Evolutionary conservation across 2,888 invertebrate genomes (phyloP).

Genomic region (Volucella inanis): DNA sequence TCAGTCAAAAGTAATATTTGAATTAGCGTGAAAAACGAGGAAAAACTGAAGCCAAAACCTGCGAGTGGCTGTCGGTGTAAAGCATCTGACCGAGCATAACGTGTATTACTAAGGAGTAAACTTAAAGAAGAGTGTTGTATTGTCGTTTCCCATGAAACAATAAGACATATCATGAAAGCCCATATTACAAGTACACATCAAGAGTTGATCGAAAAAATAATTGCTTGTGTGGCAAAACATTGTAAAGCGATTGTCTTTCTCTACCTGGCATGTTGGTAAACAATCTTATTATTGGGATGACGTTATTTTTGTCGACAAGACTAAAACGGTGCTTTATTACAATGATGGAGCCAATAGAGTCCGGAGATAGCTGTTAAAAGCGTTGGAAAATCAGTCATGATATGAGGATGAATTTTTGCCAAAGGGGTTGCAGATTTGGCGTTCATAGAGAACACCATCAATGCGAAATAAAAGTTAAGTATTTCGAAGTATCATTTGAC

Average conservation of each 20-base stretch:
- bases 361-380: slow-evolving; percentile 46
- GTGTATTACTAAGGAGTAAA: no score
- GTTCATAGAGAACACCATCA: slow-evolving; percentile 59
- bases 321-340: slow-evolving; percentile 65
- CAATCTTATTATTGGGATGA: slow-evolving; percentile 52
- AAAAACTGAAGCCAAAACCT: no score
- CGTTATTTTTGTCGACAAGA: slow-evolving; percentile 66
- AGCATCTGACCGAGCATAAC: no score
- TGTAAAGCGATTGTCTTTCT: slow-evolving; percentile 30
- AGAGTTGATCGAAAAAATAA: slow-evolving; percentile 6
- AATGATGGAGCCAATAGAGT: slow-evolving; percentile 61
- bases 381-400: slow-evolving; percentile 66
- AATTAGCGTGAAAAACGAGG: no score
- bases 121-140: no score
- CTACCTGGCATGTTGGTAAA: slow-evolving; percentile 31
- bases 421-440: slow-evolving; percentile 61
- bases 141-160: slow-evolving; percentile 14
- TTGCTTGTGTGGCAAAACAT: slow-evolving; percentile 13
- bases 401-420: slow-evolving; percentile 65
- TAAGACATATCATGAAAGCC: background rate
- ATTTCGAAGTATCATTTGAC: slow-evolving; percentile 46
- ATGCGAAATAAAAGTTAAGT: slow-evolving; percentile 39
- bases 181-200: background rate
- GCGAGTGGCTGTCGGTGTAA: no score
- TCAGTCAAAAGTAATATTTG: no score